phyloP scores from a whole-genome alignment of 2,113 vertebrate genomes.

The Myxocyprinus asiaticus region DNA sequence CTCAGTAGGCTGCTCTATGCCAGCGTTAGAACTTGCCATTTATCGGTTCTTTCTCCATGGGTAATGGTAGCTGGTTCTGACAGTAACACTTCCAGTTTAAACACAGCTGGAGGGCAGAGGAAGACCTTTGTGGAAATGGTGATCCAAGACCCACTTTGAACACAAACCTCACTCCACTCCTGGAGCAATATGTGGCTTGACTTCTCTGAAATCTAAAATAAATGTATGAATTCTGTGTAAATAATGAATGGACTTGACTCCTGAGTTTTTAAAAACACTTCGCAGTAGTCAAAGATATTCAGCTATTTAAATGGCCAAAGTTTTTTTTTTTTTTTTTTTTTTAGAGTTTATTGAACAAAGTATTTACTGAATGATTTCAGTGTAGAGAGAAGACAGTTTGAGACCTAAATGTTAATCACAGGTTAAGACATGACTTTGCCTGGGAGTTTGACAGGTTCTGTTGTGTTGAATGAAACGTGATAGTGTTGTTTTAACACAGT shows the following conservation, averaged over 20 bases:
- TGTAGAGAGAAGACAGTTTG: no score
- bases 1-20: no score
- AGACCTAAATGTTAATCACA: no score
- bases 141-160: background rate
- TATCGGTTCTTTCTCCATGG: constrained; percentile 17
- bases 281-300: constrained; percentile 26
- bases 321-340: no score
- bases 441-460: no score
- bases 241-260: constrained; percentile 52
- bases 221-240: constrained; percentile 51
- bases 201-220: constrained; percentile 53
- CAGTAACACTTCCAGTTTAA: constrained; percentile 47
- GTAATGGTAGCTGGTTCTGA: constrained; percentile 19
- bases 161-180: no score
- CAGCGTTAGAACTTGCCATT: no score
- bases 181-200: background rate
- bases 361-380: no score
- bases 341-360: no score
- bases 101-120: constrained; percentile 47
- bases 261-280: constrained; percentile 17
- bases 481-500: no score
- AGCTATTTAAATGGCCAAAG: constrained; percentile 58
- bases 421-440: no score
- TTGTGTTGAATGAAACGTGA: no score
- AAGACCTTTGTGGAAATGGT: constrained; percentile 38